Base-by-base conservation (phyloP, 2,797 vertebrate species). In the Anas capensis region DNA sequence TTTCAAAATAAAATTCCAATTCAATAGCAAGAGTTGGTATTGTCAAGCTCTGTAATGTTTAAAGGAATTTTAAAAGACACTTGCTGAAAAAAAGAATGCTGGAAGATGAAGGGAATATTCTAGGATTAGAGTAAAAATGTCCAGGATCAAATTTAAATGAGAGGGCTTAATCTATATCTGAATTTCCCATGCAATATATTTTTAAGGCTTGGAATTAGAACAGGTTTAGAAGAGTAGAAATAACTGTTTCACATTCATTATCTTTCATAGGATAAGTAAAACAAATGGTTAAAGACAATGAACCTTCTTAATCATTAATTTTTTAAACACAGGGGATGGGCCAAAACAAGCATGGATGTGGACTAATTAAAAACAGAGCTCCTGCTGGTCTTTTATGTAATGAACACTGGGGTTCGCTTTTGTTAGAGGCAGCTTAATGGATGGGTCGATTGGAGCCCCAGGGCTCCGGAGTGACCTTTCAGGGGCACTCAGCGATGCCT, bases 21-120 rank as follows among this genome's bases (percentile, higher is more conserved):
- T 95, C 82, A 65, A 9, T 53, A 57, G 75, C 84, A 75, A 87
- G 92, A 92, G 92, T 75, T 91, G 26, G 24, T 91, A 61, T 89
- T 91, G 87, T 79, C 75, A 79, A 95, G 86, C 81, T 76, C 73
- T 24, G 56, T 20, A 20, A 5, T 72, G 42, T 82, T 82, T 84
- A 51, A 69, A 76, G 84, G 48, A 83, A 64, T 79, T 64, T 64
- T 64, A 79, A 88, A 88, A 93, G 56, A 10, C 54, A 80, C 76
- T 87, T 54, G 34, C 69, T 73, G 90, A 71, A 83, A 71, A 83
- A 54, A 58, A 53, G 66, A 76, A 86, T 73, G 66, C 53, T 81
- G 78, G 15, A 57, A 84, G 36, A 19, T 71, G 34, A 80, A 81
- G 54, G 14, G 31, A 88, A 65, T 84, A 46, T 68, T 88, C 84